These are phyloP conservation scores for Microplitis mediator DNA, from an alignment of 1,140 invertebrate genomes.

Conservation along the genomic window DNA sequence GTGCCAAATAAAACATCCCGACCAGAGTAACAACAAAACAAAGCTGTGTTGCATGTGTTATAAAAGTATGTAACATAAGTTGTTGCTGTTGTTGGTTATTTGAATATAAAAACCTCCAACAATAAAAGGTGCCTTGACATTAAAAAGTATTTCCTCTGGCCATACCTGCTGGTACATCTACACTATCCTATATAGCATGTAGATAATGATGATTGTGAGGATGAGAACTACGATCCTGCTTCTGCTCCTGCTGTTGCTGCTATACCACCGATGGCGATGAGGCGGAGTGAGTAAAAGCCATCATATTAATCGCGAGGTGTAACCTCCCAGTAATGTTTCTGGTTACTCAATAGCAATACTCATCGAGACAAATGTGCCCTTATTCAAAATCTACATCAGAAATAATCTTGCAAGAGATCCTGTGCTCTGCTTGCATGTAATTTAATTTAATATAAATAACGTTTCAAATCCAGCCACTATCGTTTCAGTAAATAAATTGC, in stretches of 20 bases:
- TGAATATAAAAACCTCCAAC: neutral
- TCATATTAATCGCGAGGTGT: constrained; percentile 30
- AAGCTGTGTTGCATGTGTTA: neutral
- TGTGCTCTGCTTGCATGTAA: no score
- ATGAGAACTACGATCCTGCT: no score
- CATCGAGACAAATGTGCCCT: neutral
- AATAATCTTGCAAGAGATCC: neutral
- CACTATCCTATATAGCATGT: neutral
- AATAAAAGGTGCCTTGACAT: constrained; percentile 37
- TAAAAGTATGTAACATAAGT: neutral
- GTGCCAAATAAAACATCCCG: no score
- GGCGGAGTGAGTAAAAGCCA: constrained; percentile 31
- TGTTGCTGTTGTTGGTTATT: no score
- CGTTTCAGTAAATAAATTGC: neutral
- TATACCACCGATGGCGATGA: neutral
- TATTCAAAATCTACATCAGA: neutral
- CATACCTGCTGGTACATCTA: constrained; percentile 1
- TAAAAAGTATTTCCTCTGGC: constrained; percentile 37
- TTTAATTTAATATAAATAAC: no score
- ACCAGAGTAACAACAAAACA: neutral
- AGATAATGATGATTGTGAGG: neutral
- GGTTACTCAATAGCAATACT: constrained; percentile 34
- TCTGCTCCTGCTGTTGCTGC: no score
- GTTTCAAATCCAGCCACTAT: neutral
- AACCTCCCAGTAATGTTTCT: constrained; percentile 42